Conservation (phyloP, 35 echinoderm and acorn worm species). For the Nesometra sesokonis region DNA sequence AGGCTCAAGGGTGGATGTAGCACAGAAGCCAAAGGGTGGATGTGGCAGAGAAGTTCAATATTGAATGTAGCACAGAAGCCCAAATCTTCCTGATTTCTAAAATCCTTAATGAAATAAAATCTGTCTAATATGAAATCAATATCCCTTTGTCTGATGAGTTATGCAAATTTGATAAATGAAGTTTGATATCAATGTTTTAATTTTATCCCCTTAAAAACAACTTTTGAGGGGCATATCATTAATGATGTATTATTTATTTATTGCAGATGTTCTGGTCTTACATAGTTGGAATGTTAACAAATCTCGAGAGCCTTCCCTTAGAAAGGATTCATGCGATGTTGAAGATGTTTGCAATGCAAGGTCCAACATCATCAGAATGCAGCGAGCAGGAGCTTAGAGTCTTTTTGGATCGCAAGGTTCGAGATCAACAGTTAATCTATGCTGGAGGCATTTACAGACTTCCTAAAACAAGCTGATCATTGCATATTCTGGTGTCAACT, state of each 20-base stretch:
- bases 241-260: neutral
- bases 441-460: conserved; percentile 63
- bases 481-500: neutral
- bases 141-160: too few species aligned
- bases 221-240: too few species aligned
- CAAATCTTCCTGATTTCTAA: too few species aligned
- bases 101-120: too few species aligned
- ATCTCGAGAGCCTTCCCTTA: conserved; percentile 67
- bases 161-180: too few species aligned
- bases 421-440: conserved; percentile 64
- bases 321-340: conserved; percentile 95
- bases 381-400: conserved; percentile 76
- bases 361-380: conserved; percentile 62
- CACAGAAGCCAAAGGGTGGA: too few species aligned
- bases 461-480: conserved; percentile 37
- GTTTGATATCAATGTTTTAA: too few species aligned
- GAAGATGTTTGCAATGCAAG: conserved; percentile 99
- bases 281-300: conserved; percentile 94
- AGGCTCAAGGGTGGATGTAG: too few species aligned
- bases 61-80: too few species aligned
- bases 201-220: too few species aligned
- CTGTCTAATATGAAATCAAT: too few species aligned
- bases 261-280: conserved; percentile 95
- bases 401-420: conserved; percentile 84
- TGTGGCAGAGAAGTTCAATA: too few species aligned